Evolutionary conservation across 2,113 vertebrate species (phyloP), one percentile per base, ranked within the genome.

Genomic region (Trichechus manatus): DNA sequence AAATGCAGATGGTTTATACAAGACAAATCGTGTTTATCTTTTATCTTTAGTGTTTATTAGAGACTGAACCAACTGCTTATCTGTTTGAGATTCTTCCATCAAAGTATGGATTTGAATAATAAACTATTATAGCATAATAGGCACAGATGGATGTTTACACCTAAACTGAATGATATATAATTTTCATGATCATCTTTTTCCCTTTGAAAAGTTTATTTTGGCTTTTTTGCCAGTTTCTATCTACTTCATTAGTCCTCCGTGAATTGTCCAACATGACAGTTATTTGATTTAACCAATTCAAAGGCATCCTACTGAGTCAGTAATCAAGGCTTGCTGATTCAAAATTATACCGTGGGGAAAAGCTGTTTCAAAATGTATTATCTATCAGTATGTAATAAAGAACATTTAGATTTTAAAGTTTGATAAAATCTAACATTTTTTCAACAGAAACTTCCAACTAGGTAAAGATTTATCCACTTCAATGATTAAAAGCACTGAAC

Each of bases 241-340:
- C 56, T 20, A 86, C 93, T 87, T 97, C 91, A 91, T 97, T 93
- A 89, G 92, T 93, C 74, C 91, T 88, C 42, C 39, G 66, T 59
- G 93, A 92, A 94, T 97, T 93, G 81, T 91, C 85, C 59, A 87
- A 91, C 72, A 75, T 85, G 92, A 96, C 87, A 96, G 94, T 97
- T 93, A 97, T 96, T 96, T 97, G 97, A 96, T 94, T 97, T 96
- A 95, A 95, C 93, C 89, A 94, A 97, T 87, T 93, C 91, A 95
- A 96, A 96, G 80, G 84, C 92, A 9, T 93, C 97, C 92, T 93
- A 95, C 80, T 93, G 94, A 74, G 94, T 95, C 70, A 93, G 87
- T 86, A 95, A 94, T 92, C 95, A 95, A 68, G 83, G 84, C 80
- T 75, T 91, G 94, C 80, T 83, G 94, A 93, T 89, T 94, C 92